Percentiles rank a stretch among this genome's conserved stretches.
Conservation (phyloP, 2,113 vertebrate species). For the Malaclemys terrapin region DNA sequence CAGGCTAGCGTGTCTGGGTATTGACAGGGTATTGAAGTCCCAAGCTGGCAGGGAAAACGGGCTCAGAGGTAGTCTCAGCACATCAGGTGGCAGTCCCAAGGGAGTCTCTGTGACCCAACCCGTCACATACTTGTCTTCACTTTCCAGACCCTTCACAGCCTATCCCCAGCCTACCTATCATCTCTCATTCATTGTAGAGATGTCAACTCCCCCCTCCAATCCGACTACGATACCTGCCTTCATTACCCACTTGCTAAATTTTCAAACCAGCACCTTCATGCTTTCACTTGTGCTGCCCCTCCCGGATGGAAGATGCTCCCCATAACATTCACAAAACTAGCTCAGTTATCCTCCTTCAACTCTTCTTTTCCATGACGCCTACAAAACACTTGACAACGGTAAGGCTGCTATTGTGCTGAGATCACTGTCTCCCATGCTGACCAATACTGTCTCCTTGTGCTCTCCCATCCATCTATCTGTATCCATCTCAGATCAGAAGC, state of each 20-base stretch:
- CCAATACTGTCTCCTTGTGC: fast-evolving
- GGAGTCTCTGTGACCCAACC: too few relatives aligned
- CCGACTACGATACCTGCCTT: not conserved
- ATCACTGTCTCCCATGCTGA: not conserved
- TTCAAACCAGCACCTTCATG: not conserved
- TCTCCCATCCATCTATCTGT: not conserved
- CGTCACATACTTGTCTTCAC: not conserved
- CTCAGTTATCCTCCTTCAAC: not conserved
- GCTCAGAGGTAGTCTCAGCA: too few relatives aligned
- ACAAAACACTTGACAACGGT: not conserved
- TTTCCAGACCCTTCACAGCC: not conserved
- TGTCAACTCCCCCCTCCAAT: not conserved
- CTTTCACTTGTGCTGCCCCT: not conserved
- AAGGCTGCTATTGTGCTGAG: not conserved
- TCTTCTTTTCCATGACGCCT: not conserved
- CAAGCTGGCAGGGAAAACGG: too few relatives aligned
- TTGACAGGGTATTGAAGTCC: too few relatives aligned
- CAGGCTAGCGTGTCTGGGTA: too few relatives aligned
- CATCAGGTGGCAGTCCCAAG: too few relatives aligned
- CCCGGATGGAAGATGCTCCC: not conserved
- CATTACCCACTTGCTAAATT: not conserved
- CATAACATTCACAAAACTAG: not conserved
- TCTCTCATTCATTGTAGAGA: not conserved
- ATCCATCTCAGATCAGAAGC: not conserved
- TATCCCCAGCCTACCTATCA: not conserved